Percentiles rank a stretch among this genome's conserved stretches.
Evolutionary conservation across 2,888 invertebrate species (phyloP).

Genomic region (Cataglyphis cursor): DNA sequence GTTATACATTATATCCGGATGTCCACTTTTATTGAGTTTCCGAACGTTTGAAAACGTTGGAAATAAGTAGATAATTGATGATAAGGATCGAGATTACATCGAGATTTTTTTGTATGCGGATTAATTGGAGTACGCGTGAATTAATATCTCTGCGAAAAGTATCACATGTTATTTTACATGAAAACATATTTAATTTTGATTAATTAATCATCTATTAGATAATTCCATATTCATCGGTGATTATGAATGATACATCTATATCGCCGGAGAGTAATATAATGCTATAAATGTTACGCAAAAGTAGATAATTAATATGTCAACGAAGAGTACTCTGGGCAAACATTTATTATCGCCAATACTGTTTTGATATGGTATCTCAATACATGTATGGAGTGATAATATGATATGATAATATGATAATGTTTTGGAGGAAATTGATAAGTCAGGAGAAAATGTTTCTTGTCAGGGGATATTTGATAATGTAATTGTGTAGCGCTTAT

Average conservation of each 20-base stretch:
- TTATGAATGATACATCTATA: conserved; percentile 16
- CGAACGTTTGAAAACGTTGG: conserved; percentile 5
- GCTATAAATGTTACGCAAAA: conserved; percentile 47
- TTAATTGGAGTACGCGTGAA: not conserved
- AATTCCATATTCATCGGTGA: conserved; percentile 25
- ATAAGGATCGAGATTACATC: not conserved
- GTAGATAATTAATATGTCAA: conserved; percentile 48
- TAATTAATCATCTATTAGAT: conserved; percentile 41
- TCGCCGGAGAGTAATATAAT: conserved; percentile 26
- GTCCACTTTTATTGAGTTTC: conserved; percentile 49
- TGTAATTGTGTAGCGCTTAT: not conserved
- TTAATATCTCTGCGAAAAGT: conserved; percentile 1
- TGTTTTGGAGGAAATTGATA: not conserved
- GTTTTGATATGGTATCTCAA: not conserved
- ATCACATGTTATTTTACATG: not conserved
- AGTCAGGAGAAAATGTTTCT: not conserved
- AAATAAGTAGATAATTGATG: conserved; percentile 36
- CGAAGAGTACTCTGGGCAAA: conserved; percentile 36
- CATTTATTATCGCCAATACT: conserved; percentile 11
- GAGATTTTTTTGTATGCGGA: not conserved
- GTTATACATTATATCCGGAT: conserved; percentile 40
- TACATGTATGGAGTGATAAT: not conserved
- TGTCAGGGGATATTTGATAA: not conserved
- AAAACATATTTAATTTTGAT: conserved; percentile 17
- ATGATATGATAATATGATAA: not conserved